Conservation (phyloP, 1,140 invertebrate species). For the Hormaphis cornu region DNA sequence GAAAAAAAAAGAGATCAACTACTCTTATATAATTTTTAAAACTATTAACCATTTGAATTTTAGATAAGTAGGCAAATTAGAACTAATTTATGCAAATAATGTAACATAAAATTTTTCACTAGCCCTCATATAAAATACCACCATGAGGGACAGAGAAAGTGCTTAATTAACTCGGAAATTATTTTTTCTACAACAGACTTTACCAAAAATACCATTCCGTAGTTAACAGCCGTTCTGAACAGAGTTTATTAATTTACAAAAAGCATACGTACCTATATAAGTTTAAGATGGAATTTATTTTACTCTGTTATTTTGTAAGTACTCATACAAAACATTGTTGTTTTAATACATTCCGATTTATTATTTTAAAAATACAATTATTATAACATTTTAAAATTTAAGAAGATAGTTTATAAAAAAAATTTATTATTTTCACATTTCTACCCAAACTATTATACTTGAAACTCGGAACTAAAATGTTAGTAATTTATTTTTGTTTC, state of each 20-base stretch:
- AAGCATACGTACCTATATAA: background rate
- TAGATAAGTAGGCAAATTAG: background rate
- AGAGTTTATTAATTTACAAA: background rate
- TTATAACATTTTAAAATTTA: too few relatives aligned
- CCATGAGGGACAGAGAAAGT: conserved; percentile 26
- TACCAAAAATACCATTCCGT: background rate
- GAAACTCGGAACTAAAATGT: too few relatives aligned
- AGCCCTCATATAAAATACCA: conserved; percentile 27
- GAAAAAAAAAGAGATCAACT: too few relatives aligned
- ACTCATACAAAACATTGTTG: too few relatives aligned
- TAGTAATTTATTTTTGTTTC: too few relatives aligned
- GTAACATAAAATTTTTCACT: background rate
- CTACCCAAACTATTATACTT: too few relatives aligned
- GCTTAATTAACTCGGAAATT: background rate
- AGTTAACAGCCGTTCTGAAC: background rate
- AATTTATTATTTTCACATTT: too few relatives aligned
- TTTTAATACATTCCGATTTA: background rate
- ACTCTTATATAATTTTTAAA: too few relatives aligned
- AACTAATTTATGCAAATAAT: background rate
- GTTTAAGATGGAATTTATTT: background rate
- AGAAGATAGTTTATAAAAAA: too few relatives aligned
- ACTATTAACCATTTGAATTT: background rate
- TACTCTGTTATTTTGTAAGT: background rate
- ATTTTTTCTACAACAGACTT: background rate
- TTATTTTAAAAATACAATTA: too few relatives aligned